Conservation (phyloP, 2,113 vertebrate genomes). For the Dolichotis patagonum region DNA sequence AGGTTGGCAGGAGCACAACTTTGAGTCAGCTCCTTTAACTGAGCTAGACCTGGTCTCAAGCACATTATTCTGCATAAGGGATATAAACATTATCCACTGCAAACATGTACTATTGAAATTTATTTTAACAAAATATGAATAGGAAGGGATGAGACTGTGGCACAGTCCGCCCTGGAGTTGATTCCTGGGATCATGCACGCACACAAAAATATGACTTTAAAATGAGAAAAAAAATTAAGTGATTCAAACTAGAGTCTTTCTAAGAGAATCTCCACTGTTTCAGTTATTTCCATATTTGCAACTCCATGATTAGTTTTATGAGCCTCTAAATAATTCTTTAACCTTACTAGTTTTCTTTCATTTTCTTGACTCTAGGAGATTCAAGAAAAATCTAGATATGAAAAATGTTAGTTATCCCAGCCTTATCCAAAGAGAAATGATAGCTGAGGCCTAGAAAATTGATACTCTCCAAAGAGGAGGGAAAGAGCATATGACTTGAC, state of each 20-base stretch:
- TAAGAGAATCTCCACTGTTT: not conserved
- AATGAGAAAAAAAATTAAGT: slow-evolving; percentile 16
- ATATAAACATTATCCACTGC: not conserved
- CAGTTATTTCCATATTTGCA: not conserved
- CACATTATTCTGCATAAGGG: not conserved
- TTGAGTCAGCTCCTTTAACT: not conserved
- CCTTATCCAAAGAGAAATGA: not conserved
- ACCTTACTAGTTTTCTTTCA: not conserved
- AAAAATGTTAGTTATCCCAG: not conserved
- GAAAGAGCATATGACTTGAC: not conserved
- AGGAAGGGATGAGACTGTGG: not conserved
- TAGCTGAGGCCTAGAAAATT: not conserved
- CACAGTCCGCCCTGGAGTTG: not conserved
- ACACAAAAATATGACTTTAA: not conserved
- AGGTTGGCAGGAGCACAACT: not conserved
- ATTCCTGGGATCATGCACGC: not conserved
- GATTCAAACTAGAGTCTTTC: not conserved
- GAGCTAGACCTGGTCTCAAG: not conserved
- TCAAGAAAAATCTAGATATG: not conserved
- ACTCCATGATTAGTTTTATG: not conserved
- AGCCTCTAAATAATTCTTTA: not conserved
- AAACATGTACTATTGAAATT: not conserved
- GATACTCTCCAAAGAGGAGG: not conserved
- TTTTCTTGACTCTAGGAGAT: not conserved
- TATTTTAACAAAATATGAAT: not conserved